phyloP scores from a whole-genome alignment of 2,113 vertebrate species.

The Delphinus delphis region DNA sequence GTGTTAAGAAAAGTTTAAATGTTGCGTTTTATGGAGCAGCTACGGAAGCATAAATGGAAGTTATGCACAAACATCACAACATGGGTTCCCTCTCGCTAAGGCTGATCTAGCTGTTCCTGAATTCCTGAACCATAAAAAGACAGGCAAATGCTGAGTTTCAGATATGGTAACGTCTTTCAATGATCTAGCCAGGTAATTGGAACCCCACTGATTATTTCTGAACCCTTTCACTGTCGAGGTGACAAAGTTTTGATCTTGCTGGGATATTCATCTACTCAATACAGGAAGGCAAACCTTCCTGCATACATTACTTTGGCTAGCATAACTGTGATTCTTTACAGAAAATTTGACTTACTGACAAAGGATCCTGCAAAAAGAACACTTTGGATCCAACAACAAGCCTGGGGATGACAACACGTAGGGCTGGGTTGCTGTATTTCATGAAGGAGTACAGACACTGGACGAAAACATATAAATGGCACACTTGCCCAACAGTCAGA shows the following conservation, averaged over 20 bases:
- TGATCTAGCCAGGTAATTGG: background rate
- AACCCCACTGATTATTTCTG: background rate
- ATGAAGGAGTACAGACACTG: background rate
- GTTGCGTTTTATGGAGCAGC: background rate
- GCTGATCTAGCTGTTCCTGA: background rate
- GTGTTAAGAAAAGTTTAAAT: background rate
- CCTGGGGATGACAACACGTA: background rate
- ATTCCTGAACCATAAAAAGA: background rate
- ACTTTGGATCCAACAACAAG: background rate
- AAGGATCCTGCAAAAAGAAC: background rate
- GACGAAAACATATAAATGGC: background rate
- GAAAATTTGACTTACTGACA: background rate
- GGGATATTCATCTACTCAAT: background rate
- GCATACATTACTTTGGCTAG: background rate
- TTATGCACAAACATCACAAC: background rate
- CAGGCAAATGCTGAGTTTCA: background rate
- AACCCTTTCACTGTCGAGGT: background rate
- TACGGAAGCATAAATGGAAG: background rate
- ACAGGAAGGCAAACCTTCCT: background rate
- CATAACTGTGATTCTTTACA: background rate
- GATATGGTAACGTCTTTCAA: background rate
- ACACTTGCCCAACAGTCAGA: background rate
- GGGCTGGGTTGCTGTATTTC: background rate
- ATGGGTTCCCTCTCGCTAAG: accelerated
- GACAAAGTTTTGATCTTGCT: background rate